Conservation (phyloP, 2,888 invertebrate species). For the Dasypogon diadema region DNA sequence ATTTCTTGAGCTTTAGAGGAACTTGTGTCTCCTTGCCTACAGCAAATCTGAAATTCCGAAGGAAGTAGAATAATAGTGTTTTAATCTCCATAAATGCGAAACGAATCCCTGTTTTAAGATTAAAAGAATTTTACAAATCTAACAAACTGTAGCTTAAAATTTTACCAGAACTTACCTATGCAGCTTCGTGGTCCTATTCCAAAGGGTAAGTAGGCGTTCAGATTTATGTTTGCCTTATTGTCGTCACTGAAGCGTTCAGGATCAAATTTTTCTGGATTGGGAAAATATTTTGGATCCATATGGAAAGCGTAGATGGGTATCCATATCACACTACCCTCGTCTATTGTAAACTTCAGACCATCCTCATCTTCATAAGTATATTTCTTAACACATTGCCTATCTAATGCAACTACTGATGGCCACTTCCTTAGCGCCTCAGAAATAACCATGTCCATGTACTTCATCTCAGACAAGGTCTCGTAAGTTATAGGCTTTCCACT, state of each 20-base stretch:
- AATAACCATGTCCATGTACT: too few species aligned
- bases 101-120: slow-evolving; percentile 61
- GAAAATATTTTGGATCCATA: too few species aligned
- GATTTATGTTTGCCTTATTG: slow-evolving; percentile 70
- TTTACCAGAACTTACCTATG: slow-evolving; percentile 70
- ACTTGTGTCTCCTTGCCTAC: slow-evolving; percentile 61
- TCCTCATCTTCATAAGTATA: too few species aligned
- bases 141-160: not conserved
- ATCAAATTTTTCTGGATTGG: too few species aligned
- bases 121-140: not conserved
- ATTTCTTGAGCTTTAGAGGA: slow-evolving; percentile 60
- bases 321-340: slow-evolving; percentile 61
- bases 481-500: too few species aligned
- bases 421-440: slow-evolving; percentile 70
- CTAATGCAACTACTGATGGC: slow-evolving; percentile 69
- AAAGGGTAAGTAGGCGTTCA: slow-evolving; percentile 71
- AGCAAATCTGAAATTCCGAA: slow-evolving; percentile 62
- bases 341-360: slow-evolving; percentile 61
- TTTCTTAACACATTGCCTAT: slow-evolving; percentile 71
- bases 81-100: slow-evolving; percentile 66
- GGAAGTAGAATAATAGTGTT: slow-evolving; percentile 63
- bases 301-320: slow-evolving; percentile 69
- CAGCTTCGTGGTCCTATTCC: slow-evolving; percentile 75
- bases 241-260: too few species aligned
- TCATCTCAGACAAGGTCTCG: too few species aligned